Evolutionary conservation across 1,140 invertebrate species (phyloP).

Genomic region (Drosophila lini): DNA sequence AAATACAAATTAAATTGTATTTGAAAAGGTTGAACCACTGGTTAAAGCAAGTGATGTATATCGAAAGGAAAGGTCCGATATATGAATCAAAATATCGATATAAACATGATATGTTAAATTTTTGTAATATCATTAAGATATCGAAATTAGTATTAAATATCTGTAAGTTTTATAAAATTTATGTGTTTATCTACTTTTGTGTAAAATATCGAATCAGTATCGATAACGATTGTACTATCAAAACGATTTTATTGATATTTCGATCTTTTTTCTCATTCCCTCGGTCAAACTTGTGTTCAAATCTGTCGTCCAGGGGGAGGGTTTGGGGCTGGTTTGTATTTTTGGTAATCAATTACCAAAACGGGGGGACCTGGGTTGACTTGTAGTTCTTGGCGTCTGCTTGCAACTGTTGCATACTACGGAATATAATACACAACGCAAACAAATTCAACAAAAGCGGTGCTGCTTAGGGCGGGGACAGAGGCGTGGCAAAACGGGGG

Average conservation of each 20-base stretch:
- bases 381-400: slow-evolving; percentile 33
- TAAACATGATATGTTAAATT: background rate
- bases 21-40: background rate
- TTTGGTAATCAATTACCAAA: slow-evolving; percentile 15
- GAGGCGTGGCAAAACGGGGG: slow-evolving; percentile 28
- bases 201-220: background rate
- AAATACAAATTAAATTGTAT: no score
- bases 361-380: background rate
- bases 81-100: background rate
- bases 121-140: background rate
- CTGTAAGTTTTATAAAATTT: no score
- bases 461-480: slow-evolving; percentile 40
- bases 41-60: background rate
- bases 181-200: background rate
- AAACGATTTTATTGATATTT: background rate
- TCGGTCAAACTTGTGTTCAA: background rate
- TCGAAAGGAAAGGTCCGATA: no score
- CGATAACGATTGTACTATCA: no score
- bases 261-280: background rate
- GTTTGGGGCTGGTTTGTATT: background rate
- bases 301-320: slow-evolving; percentile 8
- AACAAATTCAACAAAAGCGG: slow-evolving; percentile 64
- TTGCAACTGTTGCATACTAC: slow-evolving; percentile 66
- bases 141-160: background rate
- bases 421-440: slow-evolving; percentile 60